Conservation (phyloP, 2,113 vertebrate species). For the Tichodroma muraria region DNA sequence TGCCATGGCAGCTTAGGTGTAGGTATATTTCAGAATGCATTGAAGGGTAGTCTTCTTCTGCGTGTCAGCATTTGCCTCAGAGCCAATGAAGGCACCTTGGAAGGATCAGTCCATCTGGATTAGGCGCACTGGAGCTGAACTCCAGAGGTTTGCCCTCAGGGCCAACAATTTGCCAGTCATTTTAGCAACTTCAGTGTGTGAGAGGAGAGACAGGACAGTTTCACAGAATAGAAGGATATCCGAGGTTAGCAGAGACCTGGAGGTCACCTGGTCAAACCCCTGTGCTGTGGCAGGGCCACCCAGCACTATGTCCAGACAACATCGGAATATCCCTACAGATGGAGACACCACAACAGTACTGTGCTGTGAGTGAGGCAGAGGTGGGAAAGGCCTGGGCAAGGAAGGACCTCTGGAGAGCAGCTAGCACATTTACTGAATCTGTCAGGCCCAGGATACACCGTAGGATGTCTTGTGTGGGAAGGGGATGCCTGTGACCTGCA, state of each 20-base stretch:
- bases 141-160: not conserved
- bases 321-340: not conserved
- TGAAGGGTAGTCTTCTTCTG: not conserved
- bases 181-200: not conserved
- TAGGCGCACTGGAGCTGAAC: not conserved
- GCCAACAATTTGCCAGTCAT: not conserved
- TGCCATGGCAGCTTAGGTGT: not conserved
- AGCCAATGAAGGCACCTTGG: accelerated
- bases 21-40: not conserved
- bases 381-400: not conserved
- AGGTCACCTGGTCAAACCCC: not conserved
- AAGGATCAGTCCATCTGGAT: not conserved
- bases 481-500: not conserved
- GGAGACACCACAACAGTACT: not conserved
- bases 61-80: not conserved
- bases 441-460: accelerated
- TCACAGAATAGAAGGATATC: not conserved
- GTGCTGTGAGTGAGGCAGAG: not conserved
- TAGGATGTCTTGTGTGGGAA: not conserved
- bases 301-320: not conserved
- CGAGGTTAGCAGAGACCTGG: not conserved
- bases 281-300: not conserved
- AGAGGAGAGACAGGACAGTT: not conserved
- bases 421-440: not conserved
- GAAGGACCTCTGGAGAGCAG: not conserved